A percentile compares a stretch with the other conserved stretches of the same genome.
These are phyloP conservation scores for Parnassius smintheus DNA, from an alignment of 2,888 invertebrate genomes.

Conservation along the genomic window DNA sequence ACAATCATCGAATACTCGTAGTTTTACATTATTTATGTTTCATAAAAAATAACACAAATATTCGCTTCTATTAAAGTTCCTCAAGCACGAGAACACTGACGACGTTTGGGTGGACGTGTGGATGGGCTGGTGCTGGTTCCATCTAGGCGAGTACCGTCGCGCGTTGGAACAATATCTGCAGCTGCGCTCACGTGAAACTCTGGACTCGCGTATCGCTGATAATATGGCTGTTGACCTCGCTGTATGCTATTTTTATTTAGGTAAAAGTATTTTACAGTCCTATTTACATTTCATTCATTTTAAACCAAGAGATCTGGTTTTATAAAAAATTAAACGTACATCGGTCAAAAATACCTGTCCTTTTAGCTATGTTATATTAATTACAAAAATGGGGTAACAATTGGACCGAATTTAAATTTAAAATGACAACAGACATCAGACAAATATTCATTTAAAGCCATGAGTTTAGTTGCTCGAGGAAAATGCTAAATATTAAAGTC, in stretches of 20 bases:
- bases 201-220: slow-evolving; percentile 77
- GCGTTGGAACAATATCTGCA: slow-evolving; percentile 87
- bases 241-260: slow-evolving; percentile 97
- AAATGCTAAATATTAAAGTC: no score
- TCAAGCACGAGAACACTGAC: slow-evolving; percentile 63
- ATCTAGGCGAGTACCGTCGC: slow-evolving; percentile 95
- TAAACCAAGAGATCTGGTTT: no score
- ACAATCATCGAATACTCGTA: no score
- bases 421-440: no score
- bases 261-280: slow-evolving; percentile 48
- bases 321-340: not conserved
- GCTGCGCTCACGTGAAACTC: slow-evolving; percentile 52
- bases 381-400: no score
- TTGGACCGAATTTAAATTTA: no score
- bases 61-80: slow-evolving; percentile 46
- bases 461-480: no score
- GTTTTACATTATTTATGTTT: no score
- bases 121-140: slow-evolving; percentile 97
- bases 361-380: not conserved
- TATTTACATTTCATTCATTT: no score
- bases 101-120: slow-evolving; percentile 85
- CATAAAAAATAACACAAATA: no score
- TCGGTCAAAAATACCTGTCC: not conserved
- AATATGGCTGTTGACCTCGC: slow-evolving; percentile 90
- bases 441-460: no score